Evolutionary conservation across 1,140 invertebrate genomes (phyloP).

Genomic region (Portunus trituberculatus): DNA sequence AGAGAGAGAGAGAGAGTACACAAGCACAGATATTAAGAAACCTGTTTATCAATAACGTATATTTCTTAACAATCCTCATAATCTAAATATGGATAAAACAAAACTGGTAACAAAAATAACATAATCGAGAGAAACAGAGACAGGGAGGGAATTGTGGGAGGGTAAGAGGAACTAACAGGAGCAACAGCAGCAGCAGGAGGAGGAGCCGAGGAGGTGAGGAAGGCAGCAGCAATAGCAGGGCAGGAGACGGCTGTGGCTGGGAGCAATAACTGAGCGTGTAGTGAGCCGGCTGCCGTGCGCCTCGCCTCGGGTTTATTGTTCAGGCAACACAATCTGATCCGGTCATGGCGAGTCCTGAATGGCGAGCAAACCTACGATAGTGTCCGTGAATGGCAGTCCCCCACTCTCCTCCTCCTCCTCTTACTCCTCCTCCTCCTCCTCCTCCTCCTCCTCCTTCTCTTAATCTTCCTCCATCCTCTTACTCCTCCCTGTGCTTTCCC

Average conservation of each 20-base stretch:
- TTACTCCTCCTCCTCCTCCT: conserved; percentile 13
- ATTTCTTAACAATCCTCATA: too few relatives aligned
- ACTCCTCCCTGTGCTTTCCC: too few relatives aligned
- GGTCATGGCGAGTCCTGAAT: background rate
- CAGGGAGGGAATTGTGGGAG: background rate
- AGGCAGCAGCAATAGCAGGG: background rate
- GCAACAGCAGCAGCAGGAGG: too few relatives aligned
- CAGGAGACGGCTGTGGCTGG: background rate
- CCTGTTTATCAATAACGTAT: too few relatives aligned
- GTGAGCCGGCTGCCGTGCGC: background rate
- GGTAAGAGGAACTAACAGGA: background rate
- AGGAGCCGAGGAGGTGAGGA: background rate
- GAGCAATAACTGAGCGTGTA: background rate
- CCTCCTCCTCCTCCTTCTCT: background rate
- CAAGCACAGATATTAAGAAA: too few relatives aligned
- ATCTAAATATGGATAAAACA: background rate
- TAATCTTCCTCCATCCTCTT: background rate
- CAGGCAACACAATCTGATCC: conserved; percentile 49
- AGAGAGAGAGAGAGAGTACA: background rate
- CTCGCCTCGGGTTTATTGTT: conserved; percentile 35
- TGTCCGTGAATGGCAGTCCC: conserved; percentile 24
- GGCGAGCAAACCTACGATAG: conserved; percentile 6
- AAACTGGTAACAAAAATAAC: background rate
- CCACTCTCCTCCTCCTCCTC: background rate
- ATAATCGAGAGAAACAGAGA: background rate